Evolutionary conservation across 35 echinoderm and acorn worm species (phyloP), one percentile per base, ranked within the genome.

Genomic region (Chiridota heheva): DNA sequence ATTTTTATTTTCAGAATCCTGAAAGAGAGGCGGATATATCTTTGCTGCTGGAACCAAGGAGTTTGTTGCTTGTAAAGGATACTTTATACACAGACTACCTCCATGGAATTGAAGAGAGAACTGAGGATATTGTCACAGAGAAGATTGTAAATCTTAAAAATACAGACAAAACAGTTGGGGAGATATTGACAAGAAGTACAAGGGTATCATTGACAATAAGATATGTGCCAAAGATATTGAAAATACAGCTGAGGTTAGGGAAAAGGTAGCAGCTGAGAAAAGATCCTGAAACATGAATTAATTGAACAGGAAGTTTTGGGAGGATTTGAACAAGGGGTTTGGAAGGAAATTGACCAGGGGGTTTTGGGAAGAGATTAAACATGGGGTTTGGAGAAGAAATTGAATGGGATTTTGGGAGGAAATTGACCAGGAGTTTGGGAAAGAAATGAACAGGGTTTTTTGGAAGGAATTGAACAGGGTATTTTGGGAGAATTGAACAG

Each of bases 151-250:
- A 97, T 69, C 35, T 97, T 8, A 24, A 39, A 22, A 43, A 26
- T 28, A 86, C 55, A 27, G 82, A 62, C 42, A 60, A 69, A 39
- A 56, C 4, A 13, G n/a, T 48, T 41, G 93, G 84, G 10, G 83
- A 96, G 22, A 41, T 40, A 32, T 53, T 97, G 48, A 26, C 65
- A 3, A 87, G 93, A 69, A 81, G 72, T 37, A 74, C 56, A 34
- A 68, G 93, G 25, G 68, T 97, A 36, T 97, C 93, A 16, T 63
- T 97, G 15, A 97, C 93, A 2, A 97, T 97, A 25, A 63, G 93
- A 87, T 78, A 79, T 84, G 88, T 97, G 24, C 93, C 93, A 26
- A 97, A 91, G 46, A 86, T 84, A n/a, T 64, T 97, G 43, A 91
- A 91, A 80, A 60, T 91, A 7, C 77, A 91, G 32, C 33, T 91